These are phyloP conservation scores for Pomatorhinus ruficollis DNA, from an alignment of 2,113 vertebrate species.

Conservation along the genomic window DNA sequence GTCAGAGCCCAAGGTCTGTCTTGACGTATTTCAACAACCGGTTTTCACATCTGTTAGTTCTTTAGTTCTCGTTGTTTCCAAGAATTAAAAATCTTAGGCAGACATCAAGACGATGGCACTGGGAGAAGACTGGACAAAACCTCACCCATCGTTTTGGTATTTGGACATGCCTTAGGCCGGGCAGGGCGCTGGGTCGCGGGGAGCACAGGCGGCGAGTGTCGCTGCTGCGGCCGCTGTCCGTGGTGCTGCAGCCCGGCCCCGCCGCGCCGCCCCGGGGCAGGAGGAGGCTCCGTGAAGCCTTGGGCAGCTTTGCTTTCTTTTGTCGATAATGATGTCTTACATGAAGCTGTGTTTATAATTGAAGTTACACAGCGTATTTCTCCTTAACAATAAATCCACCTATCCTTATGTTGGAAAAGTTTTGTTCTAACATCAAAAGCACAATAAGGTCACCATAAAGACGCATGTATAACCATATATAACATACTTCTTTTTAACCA, in stretches of 20 bases:
- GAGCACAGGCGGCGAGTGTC: accelerated
- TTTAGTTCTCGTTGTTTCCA: not conserved
- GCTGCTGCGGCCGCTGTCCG: not conserved
- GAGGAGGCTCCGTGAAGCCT: not conserved
- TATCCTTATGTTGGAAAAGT: not conserved
- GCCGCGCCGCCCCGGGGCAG: not conserved
- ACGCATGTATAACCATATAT: not conserved
- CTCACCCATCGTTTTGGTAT: not conserved
- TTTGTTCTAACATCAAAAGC: not conserved
- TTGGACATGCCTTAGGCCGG: accelerated
- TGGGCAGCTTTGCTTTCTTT: not conserved
- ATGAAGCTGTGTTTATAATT: not conserved
- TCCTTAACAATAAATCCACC: not conserved
- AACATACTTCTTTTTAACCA: not conserved
- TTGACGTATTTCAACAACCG: not conserved
- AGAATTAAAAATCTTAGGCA: not conserved
- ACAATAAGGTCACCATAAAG: not conserved
- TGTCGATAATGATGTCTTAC: not conserved
- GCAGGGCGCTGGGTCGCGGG: accelerated
- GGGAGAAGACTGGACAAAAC: not conserved
- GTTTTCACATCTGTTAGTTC: not conserved
- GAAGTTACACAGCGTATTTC: not conserved
- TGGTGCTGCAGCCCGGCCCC: conserved; percentile 54
- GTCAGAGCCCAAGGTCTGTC: not conserved
- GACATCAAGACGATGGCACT: accelerated